phyloP scores from a whole-genome alignment of 2,888 invertebrate species.

The Lycocerus yunnanus region DNA sequence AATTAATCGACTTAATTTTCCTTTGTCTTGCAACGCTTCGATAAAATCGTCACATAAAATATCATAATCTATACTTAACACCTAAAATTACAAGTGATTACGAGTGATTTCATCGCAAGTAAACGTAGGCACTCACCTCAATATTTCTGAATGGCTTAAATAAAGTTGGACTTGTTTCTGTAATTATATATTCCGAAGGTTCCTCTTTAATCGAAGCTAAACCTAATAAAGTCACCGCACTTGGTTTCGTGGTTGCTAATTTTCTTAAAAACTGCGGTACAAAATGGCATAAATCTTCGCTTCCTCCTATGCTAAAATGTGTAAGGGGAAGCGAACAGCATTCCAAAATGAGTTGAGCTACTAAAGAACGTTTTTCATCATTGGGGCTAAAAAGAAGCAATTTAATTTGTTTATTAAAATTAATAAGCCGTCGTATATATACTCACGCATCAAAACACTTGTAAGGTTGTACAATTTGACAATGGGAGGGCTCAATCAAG shows the following conservation, averaged over 20 bases:
- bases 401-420: neutral
- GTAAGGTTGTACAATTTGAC: constrained; percentile 46
- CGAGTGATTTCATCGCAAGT: neutral
- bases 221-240: constrained; percentile 65
- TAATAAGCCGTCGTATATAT: neutral
- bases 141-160: constrained; percentile 65
- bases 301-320: constrained; percentile 52
- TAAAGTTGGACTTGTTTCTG: constrained; percentile 60
- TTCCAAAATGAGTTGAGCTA: constrained; percentile 29
- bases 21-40: constrained; percentile 44
- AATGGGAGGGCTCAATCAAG: constrained; percentile 53
- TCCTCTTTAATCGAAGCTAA: constrained; percentile 76
- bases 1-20: constrained; percentile 63
- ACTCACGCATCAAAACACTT: constrained; percentile 36
- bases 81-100: constrained; percentile 41
- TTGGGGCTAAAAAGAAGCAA: neutral
- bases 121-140: constrained; percentile 52
- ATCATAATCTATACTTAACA: constrained; percentile 63
- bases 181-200: constrained; percentile 67
- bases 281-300: constrained; percentile 50
- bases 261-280: constrained; percentile 46
- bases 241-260: constrained; percentile 54
- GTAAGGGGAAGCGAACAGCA: constrained; percentile 43
- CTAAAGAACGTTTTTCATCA: neutral
- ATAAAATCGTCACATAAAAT: constrained; percentile 59